Conservation (phyloP, 2,888 invertebrate genomes). For the Cerastis rubricosa region DNA sequence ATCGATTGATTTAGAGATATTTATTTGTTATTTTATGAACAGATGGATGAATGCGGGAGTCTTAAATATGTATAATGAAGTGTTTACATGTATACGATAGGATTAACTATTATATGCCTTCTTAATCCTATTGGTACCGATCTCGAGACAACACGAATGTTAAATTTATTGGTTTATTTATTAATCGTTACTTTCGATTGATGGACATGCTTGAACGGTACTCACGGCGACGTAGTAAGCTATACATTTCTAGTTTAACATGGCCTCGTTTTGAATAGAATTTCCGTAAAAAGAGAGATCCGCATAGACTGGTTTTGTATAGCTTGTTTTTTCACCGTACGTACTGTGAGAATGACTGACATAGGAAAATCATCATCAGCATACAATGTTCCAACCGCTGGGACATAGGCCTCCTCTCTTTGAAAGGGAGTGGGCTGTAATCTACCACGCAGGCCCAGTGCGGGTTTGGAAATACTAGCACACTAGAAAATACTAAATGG, state of each 20-base stretch:
- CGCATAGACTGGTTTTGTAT: too few relatives aligned
- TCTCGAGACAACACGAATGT: slow-evolving; percentile 7
- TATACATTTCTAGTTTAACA: too few relatives aligned
- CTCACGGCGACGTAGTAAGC: too few relatives aligned
- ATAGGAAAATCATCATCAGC: too few relatives aligned
- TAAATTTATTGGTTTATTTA: slow-evolving; percentile 17
- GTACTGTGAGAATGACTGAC: neutral
- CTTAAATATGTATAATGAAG: slow-evolving; percentile 46
- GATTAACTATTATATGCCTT: slow-evolving; percentile 32
- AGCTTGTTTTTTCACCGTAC: too few relatives aligned
- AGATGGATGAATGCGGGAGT: slow-evolving; percentile 12
- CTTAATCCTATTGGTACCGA: slow-evolving; percentile 23
- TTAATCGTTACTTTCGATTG: neutral
- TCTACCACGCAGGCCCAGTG: too few relatives aligned
- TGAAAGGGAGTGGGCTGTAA: too few relatives aligned
- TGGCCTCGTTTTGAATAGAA: too few relatives aligned
- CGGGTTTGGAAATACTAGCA: too few relatives aligned
- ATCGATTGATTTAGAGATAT: slow-evolving; percentile 49
- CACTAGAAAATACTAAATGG: neutral
- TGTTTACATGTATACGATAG: slow-evolving; percentile 39
- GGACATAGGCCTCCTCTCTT: too few relatives aligned
- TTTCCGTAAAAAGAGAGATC: too few relatives aligned
- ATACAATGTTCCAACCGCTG: too few relatives aligned
- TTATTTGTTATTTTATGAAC: slow-evolving; percentile 50
- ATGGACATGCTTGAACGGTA: neutral